These are phyloP conservation scores for Cyanoramphus novaezelandiae DNA, from an alignment of 2,113 vertebrate species.

Conservation along the genomic window DNA sequence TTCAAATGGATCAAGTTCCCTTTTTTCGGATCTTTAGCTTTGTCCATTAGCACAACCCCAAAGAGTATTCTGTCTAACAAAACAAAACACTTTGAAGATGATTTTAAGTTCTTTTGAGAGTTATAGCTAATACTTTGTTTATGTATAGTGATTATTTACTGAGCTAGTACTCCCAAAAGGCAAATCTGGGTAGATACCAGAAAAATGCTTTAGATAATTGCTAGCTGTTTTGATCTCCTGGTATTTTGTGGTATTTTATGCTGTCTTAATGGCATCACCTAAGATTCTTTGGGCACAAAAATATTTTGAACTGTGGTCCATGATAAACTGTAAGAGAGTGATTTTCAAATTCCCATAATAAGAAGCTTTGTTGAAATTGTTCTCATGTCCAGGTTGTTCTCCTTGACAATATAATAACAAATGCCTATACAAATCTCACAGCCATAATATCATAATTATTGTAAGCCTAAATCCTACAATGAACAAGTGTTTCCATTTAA, in stretches of 20 bases:
- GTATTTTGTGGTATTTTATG: constrained; percentile 70
- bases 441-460: neutral
- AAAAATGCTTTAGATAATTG: constrained; percentile 75
- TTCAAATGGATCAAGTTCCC: constrained; percentile 69
- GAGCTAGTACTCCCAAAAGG: constrained; percentile 75
- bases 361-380: constrained; percentile 20
- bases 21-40: constrained; percentile 64
- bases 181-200: constrained; percentile 68
- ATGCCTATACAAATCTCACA: neutral
- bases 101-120: constrained; percentile 62
- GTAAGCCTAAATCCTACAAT: neutral
- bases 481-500: neutral
- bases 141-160: constrained; percentile 72
- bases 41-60: constrained; percentile 69
- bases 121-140: constrained; percentile 69
- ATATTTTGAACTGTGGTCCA: constrained; percentile 12
- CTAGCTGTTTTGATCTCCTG: constrained; percentile 65
- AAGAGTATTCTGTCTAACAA: constrained; percentile 76
- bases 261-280: constrained; percentile 64
- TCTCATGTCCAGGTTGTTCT: neutral
- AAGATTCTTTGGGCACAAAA: constrained; percentile 54
- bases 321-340: constrained; percentile 49
- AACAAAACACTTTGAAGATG: constrained; percentile 70
- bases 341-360: constrained; percentile 38
- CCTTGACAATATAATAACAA: neutral